Conservation (phyloP, 2,888 invertebrate species). For the Noctua fimbriata region DNA sequence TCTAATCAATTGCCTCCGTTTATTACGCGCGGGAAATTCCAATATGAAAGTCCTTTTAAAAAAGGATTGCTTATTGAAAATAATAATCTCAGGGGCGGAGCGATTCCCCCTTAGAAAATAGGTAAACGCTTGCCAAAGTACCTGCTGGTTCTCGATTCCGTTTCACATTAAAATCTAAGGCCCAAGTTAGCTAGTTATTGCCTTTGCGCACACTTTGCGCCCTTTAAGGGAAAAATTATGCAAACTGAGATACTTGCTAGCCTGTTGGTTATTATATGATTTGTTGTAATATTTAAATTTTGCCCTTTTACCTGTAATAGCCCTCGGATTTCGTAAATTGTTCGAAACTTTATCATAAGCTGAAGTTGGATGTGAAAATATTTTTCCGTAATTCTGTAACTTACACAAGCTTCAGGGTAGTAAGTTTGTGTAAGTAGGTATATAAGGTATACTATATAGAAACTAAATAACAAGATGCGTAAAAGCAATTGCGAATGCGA, state of each 20-base stretch:
- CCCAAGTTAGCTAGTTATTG: slow-evolving; percentile 18
- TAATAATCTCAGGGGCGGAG: slow-evolving; percentile 32
- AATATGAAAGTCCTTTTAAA: slow-evolving; percentile 28
- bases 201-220: slow-evolving; percentile 20
- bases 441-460: not conserved
- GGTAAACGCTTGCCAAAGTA: slow-evolving; percentile 24
- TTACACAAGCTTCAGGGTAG: slow-evolving; percentile 9
- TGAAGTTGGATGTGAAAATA: slow-evolving; percentile 13
- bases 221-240: slow-evolving; percentile 41
- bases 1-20: slow-evolving; percentile 50
- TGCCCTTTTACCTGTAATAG: slow-evolving; percentile 25
- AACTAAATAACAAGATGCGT: not conserved
- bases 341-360: slow-evolving; percentile 20
- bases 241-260: slow-evolving; percentile 30
- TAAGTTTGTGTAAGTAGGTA: not conserved
- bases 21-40: slow-evolving; percentile 5
- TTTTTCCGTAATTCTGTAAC: slow-evolving; percentile 36
- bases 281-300: slow-evolving; percentile 45
- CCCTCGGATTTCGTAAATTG: slow-evolving; percentile 19
- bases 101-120: slow-evolving; percentile 34
- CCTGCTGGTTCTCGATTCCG: slow-evolving; percentile 19
- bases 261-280: slow-evolving; percentile 32
- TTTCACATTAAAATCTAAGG: slow-evolving; percentile 49
- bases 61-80: slow-evolving; percentile 51
- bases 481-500: not conserved